Evolutionary conservation across 1,140 invertebrate species (phyloP).

Genomic region (Nasonia vitripennis): DNA sequence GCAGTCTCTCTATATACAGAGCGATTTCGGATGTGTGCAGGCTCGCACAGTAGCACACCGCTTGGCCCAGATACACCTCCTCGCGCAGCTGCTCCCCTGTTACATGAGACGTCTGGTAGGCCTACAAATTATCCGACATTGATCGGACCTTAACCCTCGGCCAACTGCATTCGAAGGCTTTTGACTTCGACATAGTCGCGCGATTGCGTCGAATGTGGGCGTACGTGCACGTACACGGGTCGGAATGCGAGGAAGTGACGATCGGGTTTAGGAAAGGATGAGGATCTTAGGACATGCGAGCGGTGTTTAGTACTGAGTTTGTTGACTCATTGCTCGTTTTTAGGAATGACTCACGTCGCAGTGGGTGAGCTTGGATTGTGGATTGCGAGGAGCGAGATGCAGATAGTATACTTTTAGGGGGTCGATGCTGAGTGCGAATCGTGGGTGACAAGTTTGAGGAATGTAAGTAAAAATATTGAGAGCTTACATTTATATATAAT

Average conservation of each 20-base stretch:
- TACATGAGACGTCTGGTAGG: slow-evolving; percentile 70
- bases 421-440: no score
- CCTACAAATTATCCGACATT: slow-evolving; percentile 70
- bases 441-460: no score
- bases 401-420: no score
- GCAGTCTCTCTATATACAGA: neutral
- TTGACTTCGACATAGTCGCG: no score
- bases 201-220: neutral
- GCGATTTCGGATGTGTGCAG: neutral
- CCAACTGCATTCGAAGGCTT: no score
- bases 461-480: no score
- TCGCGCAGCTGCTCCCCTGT: slow-evolving; percentile 64
- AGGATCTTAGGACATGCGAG: slow-evolving; percentile 37
- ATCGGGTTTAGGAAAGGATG: slow-evolving; percentile 37
- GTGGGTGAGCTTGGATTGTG: no score
- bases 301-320: neutral
- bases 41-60: neutral
- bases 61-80: slow-evolving; percentile 4
- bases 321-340: neutral
- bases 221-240: neutral
- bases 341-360: neutral
- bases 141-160: slow-evolving; percentile 53
- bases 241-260: slow-evolving; percentile 36
- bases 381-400: no score
- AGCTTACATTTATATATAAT: no score